These are phyloP conservation scores for Petaurus breviceps DNA, from an alignment of 2,113 vertebrate species.

Conservation along the genomic window DNA sequence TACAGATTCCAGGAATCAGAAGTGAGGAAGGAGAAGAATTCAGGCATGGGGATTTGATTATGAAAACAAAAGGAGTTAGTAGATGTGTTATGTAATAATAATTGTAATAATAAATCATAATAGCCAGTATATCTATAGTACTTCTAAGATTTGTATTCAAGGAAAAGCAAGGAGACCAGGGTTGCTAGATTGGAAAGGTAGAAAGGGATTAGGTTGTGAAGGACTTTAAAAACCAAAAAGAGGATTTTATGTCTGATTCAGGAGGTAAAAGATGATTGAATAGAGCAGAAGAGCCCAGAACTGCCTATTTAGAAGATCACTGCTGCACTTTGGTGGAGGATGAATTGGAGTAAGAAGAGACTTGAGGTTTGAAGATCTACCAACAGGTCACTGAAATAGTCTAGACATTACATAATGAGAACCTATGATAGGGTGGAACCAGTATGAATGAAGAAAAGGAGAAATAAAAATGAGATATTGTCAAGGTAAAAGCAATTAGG, in stretches of 20 bases:
- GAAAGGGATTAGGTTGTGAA: not conserved
- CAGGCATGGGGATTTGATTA: not conserved
- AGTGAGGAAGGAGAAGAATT: not conserved
- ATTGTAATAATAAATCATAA: not conserved
- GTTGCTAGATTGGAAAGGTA: not conserved
- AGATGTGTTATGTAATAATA: not conserved
- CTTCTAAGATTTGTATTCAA: not conserved
- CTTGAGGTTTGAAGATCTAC: not conserved
- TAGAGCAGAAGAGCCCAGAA: not conserved
- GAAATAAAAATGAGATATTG: not conserved
- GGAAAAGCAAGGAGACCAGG: not conserved
- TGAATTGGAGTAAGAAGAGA: not conserved
- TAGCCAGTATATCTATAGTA: not conserved
- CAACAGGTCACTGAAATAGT: not conserved
- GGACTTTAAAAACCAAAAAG: not conserved
- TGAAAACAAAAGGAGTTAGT: not conserved
- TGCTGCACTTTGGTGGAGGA: not conserved
- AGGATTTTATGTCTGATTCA: not conserved
- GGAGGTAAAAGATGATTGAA: not conserved
- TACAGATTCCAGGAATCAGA: not conserved
- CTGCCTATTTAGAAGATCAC: not conserved
- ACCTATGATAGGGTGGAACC: not conserved
- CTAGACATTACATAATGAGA: not conserved
- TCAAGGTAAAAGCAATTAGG: not conserved
- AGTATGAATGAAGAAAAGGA: not conserved